Percentiles rank a stretch among this genome's conserved stretches.
These are phyloP conservation scores for Sinocyclocheilus grahami DNA, from an alignment of 2,113 vertebrate species.

Conservation along the genomic window DNA sequence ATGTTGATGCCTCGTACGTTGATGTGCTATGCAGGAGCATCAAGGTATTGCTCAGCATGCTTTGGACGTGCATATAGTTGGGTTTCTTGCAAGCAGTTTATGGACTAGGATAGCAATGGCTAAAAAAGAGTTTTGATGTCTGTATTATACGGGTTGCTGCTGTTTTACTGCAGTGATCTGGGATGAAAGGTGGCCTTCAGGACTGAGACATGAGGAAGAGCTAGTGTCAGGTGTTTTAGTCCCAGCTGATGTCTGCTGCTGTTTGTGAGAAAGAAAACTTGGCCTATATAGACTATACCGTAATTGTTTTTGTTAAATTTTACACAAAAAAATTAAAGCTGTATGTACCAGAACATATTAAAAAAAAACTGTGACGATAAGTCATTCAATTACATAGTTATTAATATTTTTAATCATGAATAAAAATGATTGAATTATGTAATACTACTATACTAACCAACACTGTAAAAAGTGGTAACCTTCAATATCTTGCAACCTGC, in stretches of 20 bases:
- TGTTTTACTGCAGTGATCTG: conserved; percentile 50
- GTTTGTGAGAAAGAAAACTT: background rate
- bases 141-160: conserved; percentile 2
- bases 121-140: background rate
- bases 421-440: too few species aligned
- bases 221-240: conserved; percentile 37
- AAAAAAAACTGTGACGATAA: background rate
- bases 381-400: background rate
- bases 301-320: background rate
- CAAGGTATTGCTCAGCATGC: background rate
- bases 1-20: background rate
- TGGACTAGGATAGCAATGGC: background rate
- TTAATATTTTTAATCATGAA: too few species aligned
- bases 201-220: conserved; percentile 7
- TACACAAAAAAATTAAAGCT: background rate
- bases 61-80: background rate
- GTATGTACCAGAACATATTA: background rate
- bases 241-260: conserved; percentile 20
- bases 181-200: conserved; percentile 11
- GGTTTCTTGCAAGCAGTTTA: background rate
- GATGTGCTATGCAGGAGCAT: background rate
- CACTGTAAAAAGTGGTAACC: background rate
- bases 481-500: too few species aligned
- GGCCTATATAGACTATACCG: background rate
- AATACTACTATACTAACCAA: too few species aligned